Conservation (phyloP, 92 coral and sea anemone genomes). For the Palythoa heliodiscus region DNA sequence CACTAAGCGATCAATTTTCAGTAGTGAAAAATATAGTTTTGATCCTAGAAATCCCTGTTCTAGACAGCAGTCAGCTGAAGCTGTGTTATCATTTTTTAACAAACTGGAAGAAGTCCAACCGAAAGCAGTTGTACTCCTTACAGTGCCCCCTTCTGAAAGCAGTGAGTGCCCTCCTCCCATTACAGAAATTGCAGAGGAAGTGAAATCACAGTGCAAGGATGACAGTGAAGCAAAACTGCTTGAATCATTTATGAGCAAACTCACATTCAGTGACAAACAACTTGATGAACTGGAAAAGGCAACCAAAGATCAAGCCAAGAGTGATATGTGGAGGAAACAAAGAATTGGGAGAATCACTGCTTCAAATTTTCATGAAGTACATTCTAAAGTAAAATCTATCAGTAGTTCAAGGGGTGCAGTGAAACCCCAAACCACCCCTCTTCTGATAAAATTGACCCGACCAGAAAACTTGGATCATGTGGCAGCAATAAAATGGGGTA, state of each 20-base stretch:
- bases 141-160: conserved; percentile 36
- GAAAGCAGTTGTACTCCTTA: conserved; percentile 10
- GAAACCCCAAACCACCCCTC: conserved; percentile 26
- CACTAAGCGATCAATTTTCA: conserved; percentile 18
- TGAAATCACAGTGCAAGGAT: conserved; percentile 16
- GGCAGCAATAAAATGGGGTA: conserved; percentile 23
- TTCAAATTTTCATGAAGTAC: conserved; percentile 26
- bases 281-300: conserved; percentile 25
- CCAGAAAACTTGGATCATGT: conserved; percentile 17
- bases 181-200: background rate
- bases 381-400: conserved; percentile 3
- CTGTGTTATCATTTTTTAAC: background rate
- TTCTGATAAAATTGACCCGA: conserved; percentile 24
- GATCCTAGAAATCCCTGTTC: conserved; percentile 6
- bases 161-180: conserved; percentile 11
- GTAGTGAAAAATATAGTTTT: conserved; percentile 21
- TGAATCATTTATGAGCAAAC: conserved; percentile 18
- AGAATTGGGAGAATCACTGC: conserved; percentile 26
- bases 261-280: conserved; percentile 20
- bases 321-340: conserved; percentile 20
- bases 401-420: conserved; percentile 29
- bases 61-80: conserved; percentile 28
- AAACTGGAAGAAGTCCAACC: background rate
- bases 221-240: conserved; percentile 23
- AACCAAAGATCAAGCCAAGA: conserved; percentile 22